Base-by-base conservation (phyloP, 2,797 vertebrate genomes). In the Threskiornis aethiopicus region DNA sequence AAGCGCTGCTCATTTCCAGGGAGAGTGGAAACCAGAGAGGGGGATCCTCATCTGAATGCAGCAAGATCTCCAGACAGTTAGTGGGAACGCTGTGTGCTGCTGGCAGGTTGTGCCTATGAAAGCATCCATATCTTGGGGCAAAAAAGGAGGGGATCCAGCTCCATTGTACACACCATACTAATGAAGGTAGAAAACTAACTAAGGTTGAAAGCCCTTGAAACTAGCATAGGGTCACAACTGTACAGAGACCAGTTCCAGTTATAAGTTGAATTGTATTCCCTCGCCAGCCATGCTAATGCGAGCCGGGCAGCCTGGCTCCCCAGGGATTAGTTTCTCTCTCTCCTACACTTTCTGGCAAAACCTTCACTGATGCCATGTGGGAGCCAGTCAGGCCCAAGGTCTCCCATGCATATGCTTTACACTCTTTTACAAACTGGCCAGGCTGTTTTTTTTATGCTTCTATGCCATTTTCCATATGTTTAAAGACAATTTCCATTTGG, bases 271-370 rank as follows among this genome's bases (percentile, higher is more conserved):
- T 24, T 65, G 8, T 49, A n/a, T 33, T 83, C 52, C 44, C 19
- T 2, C 3, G 1, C 28, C n/a, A 35, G 26, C 15, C 2, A 0
- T 35, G 15, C 24, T 37, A 59, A 73, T 4, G 3, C 0, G 0
- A 78, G 13, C 20, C 2, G 2, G 61, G 28, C 49, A 81, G 59
- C 26, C 26, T 33, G 11, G 26, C 42, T 84, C 57, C 21, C 39
- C 2, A 8, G 14, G 22, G 16, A 3, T 49, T 62, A 24, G 16
- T 54, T 58, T 84, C 54, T 76, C 35, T 62, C 18, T 9, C 13
- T 42, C 26, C 59, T 39, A 19, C 31, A 21, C 21, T 64, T 75
- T 22, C 55, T 78, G 71, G 41, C 18, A 82, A 92, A 90, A 70
- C 24, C 44, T 72, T 77, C 44, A 4, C 5, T 29, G 21, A 64